Conservation (phyloP, 2,888 invertebrate species). For the Rhamphomyia laevipes region DNA sequence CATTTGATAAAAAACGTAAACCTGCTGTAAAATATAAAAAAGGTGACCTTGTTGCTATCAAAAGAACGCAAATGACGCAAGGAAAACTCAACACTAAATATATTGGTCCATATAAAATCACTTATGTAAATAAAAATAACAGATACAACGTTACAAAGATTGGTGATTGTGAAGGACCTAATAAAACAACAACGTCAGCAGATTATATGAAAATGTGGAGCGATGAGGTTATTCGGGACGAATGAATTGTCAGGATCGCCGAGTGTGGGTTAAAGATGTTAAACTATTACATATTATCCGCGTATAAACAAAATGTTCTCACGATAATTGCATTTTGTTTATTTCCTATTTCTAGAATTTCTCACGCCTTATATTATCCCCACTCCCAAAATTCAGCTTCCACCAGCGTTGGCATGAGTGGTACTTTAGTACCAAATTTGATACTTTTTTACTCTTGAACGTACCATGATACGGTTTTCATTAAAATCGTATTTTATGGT, state of each 20-base stretch:
- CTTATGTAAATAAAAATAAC: not conserved
- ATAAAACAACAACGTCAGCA: slow-evolving; percentile 5
- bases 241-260: slow-evolving; percentile 13
- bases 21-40: slow-evolving; percentile 3
- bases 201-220: slow-evolving; percentile 12
- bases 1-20: slow-evolving; percentile 3
- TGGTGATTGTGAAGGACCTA: slow-evolving; percentile 7
- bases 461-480: too few species aligned
- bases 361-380: too few species aligned
- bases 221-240: slow-evolving; percentile 9
- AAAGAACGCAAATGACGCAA: slow-evolving; percentile 10
- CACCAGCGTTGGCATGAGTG: too few species aligned
- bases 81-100: slow-evolving; percentile 7
- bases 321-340: too few species aligned
- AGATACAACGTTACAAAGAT: slow-evolving; percentile 7
- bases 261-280: too few species aligned
- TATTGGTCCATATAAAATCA: not conserved
- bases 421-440: too few species aligned
- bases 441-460: too few species aligned
- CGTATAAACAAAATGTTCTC: too few species aligned
- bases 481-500: too few species aligned
- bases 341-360: too few species aligned
- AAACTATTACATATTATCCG: too few species aligned
- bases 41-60: slow-evolving; percentile 11
- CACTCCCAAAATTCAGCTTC: too few species aligned